Evolutionary conservation across 2,888 invertebrate species (phyloP), one percentile per base, ranked within the genome.

Genomic region (Oscheius sp.): DNA sequence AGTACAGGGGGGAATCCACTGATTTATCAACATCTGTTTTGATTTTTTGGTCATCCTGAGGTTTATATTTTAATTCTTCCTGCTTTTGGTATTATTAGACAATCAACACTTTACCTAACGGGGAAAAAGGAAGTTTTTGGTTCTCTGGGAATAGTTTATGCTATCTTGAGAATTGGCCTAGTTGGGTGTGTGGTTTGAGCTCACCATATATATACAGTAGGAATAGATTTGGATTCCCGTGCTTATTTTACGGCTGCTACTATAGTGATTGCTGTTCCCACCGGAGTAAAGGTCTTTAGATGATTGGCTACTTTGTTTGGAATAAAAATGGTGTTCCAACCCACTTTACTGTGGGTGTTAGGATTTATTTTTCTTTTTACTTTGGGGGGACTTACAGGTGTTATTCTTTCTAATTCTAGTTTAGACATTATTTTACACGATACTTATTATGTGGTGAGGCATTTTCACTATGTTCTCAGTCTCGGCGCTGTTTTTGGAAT

Each of bases 21-120:
- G 90, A 84, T 94, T 83, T 94, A 93, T 70, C 93, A 94, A 92
- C 93, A 94, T 89, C 90, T 94, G 91, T 93, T 94, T 90, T 94
- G 93, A 92, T 94, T 94, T 91, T 94, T 94, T 92, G 94, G 93
- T 0, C 94, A 94, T 72, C 94, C 93, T 12, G 93, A 94, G 92
- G 93, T 94, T 77, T 94, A 94, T 90, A 93, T 94, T 93, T 90
- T 94, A 91, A 93, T 94, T 92, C 88, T 94, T 85, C 93, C 93
- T 0, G 93, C 93, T 89, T 94, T 94, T 91, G 93, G 93, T 0
- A 92, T 94, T 91, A 92, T 94, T 89, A 93, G 93, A 0, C 93
- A 93, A 88, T 92, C 93, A 91, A 92, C 93, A 89, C 91, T 91
- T 0, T 92, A 92, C 91, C 92, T 93, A 92, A 92, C 92, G 88